Evolutionary conservation across 1,140 invertebrate genomes (phyloP).

Genomic region (Monochamus saltuarius): DNA sequence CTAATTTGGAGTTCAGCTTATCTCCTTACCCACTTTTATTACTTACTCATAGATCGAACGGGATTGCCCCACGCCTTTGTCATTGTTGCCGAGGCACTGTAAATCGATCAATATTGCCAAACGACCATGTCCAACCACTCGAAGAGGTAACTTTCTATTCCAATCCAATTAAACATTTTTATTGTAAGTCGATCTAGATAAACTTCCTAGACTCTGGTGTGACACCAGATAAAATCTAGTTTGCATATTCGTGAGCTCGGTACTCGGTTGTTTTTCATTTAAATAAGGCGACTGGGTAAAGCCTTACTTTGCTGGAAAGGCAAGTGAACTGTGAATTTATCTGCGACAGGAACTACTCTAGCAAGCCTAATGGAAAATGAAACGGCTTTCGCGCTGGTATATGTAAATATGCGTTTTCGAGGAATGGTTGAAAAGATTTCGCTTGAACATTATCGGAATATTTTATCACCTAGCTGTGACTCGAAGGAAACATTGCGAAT

Average conservation of each 20-base stretch:
- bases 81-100: neutral
- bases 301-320: neutral
- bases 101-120: neutral
- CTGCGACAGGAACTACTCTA: slow-evolving; percentile 3
- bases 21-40: too few species aligned
- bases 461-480: neutral
- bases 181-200: neutral
- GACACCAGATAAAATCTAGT: slow-evolving; percentile 5
- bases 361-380: neutral
- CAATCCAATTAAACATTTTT: slow-evolving; percentile 1
- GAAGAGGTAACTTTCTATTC: neutral
- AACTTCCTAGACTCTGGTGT: neutral
- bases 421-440: neutral
- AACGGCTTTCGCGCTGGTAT: neutral
- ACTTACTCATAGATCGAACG: too few species aligned
- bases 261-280: neutral
- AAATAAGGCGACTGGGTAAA: too few species aligned
- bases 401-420: neutral
- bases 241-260: slow-evolving; percentile 5
- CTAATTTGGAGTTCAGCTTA: too few species aligned
- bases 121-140: neutral
- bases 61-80: neutral
- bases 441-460: too few species aligned
- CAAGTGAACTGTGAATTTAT: neutral
- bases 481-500: neutral